Conservation (phyloP, 2,113 vertebrate species). For the Rattus rattus region DNA sequence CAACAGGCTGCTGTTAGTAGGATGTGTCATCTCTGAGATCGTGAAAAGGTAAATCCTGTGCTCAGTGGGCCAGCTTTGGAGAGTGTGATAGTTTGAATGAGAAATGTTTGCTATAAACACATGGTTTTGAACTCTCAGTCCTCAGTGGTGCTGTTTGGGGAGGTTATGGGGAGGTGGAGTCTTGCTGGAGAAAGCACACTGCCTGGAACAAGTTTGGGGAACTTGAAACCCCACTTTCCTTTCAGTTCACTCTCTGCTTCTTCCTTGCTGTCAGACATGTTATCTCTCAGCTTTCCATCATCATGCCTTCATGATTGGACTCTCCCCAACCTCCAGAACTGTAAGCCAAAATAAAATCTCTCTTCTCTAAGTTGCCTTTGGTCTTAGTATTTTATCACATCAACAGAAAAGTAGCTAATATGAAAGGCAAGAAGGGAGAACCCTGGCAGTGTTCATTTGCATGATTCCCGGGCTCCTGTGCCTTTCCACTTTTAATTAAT, state of each 20-base stretch:
- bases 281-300: not conserved
- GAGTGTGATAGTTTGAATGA: not conserved
- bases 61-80: not conserved
- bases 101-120: not conserved
- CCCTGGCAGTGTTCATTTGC: not conserved
- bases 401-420: not conserved
- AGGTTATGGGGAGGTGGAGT: not conserved
- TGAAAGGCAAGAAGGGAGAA: not conserved
- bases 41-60: not conserved
- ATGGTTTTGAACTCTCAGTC: not conserved
- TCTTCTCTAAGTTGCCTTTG: not conserved
- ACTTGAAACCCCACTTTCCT: not conserved
- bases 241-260: not conserved
- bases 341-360: not conserved
- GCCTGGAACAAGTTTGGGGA: not conserved
- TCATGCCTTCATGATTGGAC: not conserved
- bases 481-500: not conserved
- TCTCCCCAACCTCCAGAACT: not conserved
- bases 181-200: not conserved
- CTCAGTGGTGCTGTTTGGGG: not conserved
- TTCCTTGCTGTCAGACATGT: not conserved
- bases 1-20: too few relatives aligned
- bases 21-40: not conserved
- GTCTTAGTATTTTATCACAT: not conserved
- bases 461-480: too few relatives aligned